Evolutionary conservation across 1,140 invertebrate genomes (phyloP), one percentile per base, ranked within the genome.

Genomic region (Drosophila seguyi): DNA sequence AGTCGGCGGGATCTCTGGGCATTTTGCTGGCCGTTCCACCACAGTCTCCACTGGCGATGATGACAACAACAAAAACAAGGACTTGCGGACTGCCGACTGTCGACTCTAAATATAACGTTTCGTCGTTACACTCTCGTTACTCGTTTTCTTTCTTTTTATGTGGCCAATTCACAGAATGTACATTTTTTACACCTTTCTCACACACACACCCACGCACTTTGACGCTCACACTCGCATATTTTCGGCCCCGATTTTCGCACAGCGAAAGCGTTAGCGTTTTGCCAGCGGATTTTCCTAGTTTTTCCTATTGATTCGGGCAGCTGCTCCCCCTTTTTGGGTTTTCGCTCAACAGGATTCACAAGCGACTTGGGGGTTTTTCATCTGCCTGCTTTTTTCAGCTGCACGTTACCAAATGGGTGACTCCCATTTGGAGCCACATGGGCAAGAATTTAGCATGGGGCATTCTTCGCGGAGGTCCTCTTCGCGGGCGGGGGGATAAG

Each of bases 111-210:
- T 87, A 86, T 86, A 85, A 84, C 81, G 81, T 72, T 82, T 75
- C 52, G 74, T 78, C 79, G 79, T 71, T 78, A 85, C 75, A 87
- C 82, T 87, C 82, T 87, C 82, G 82, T 87, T 86, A 86, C 82
- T 86, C 79, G 74, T 82, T 79, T 80, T 72, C 56, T 65, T 75
- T 38, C 61, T 80, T 83, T 86, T 75, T 87, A 82, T 87, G 60
- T 82, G 69, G 82, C 82, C 82, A 86, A 86, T 86, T 86, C 81
- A 85, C 81, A 85, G 84, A 85, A 86, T 86, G 75, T 86, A 87
- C 71, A 83, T 86, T 87, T 86, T 87, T 87, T 87, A 87, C 83
- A 87, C 83, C 83, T 87, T 87, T 79, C 66, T 72, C 79, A 87
- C 83, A 87, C 83, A 86, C 83, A 82, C 83, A 81, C 79, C 65